Evolutionary conservation across 2,888 invertebrate species (phyloP), one percentile per base, ranked within the genome.

Genomic region (Adelphocoris suturalis): DNA sequence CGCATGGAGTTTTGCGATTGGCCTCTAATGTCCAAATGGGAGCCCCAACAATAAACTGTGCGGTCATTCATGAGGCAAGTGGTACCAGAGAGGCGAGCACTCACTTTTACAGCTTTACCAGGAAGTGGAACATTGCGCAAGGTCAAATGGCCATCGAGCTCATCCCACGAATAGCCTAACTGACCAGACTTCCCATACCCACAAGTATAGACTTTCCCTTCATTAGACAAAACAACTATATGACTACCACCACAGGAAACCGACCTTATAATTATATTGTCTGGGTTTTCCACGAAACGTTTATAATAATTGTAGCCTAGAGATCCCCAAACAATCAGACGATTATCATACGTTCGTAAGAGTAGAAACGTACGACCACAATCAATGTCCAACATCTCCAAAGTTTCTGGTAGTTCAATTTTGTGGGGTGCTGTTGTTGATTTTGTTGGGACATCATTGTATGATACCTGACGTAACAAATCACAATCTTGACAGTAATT

Each of bases 341-440:
- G 47, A n/a, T 48, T 48, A 19, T 46, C 46, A 52, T 11, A 16
- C 5, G 52, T 82, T 19, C 47, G 46, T 23, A 82, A 5, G 9
- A 82, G 19, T 16, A 82, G n/a, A 23, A 82, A 82, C 4, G 13
- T 23, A 9, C 52, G 82, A 3, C 82, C 82, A 48, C 82, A 52
- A 13, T 82, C 82, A 27, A 82, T 82, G 52, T 82, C 82, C 48
- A 82, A 11, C 23, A 82, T 52, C 27, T 52, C n/a, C 19, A 23
- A 9, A 19, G 47, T 9, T 0, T 47, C 23, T 3, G 82, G 47
- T 1, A 82, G 47, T 47, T 52, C 13, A 23, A 82, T 23, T 52
- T 82, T 82, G 11, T 52, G 47, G 27, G 52, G 27, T 16, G 47
- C 82, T 3, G 9, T 7, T 5, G 47, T n/a, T 9, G 37, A 16